These are phyloP conservation scores for Eclectus roratus DNA, from an alignment of 2,113 vertebrate species.

Conservation along the genomic window DNA sequence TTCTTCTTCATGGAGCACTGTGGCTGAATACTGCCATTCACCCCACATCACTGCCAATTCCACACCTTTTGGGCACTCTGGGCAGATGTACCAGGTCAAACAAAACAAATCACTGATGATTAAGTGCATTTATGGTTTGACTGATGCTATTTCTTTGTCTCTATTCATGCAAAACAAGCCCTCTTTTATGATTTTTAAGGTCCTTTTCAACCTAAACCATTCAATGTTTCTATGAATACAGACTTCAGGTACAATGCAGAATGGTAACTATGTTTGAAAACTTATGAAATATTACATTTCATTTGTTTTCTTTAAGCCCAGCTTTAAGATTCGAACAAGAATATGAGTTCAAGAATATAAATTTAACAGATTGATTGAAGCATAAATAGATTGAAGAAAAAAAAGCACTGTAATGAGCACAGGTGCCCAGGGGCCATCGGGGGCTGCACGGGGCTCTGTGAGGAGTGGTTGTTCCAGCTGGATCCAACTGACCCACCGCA, in stretches of 20 bases:
- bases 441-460: accelerated
- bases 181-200: background rate
- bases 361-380: background rate
- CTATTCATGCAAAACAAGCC: background rate
- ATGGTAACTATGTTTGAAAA: background rate
- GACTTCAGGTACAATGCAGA: accelerated
- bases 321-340: background rate
- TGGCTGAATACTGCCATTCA: accelerated
- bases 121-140: background rate
- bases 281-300: background rate
- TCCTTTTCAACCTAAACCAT: background rate
- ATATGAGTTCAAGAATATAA: background rate
- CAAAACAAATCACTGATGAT: background rate
- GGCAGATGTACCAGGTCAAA: background rate
- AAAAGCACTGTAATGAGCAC: accelerated
- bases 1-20: accelerated
- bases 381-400: background rate
- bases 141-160: background rate
- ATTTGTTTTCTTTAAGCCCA: background rate
- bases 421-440: accelerated
- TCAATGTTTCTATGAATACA: background rate
- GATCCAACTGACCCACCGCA: accelerated
- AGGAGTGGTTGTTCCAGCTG: accelerated
- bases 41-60: no score
- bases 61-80: background rate